A percentile compares a stretch with the other conserved stretches of the same genome.
Conservation (phyloP, 2,888 invertebrate genomes). For the Chromoteleia sp. region DNA sequence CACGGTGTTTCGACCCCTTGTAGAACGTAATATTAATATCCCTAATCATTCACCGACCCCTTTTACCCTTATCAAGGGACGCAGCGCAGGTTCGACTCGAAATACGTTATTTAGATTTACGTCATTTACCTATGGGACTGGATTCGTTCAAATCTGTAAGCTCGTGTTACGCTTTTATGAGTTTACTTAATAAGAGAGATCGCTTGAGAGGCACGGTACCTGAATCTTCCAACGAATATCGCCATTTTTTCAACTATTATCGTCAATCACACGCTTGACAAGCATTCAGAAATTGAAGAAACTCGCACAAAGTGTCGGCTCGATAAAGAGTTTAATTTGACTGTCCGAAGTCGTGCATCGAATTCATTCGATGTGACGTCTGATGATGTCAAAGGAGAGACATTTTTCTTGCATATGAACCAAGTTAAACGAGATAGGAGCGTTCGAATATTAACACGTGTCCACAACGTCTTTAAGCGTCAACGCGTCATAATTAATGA, state of each 20-base stretch:
- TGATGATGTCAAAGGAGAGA: constrained; percentile 48
- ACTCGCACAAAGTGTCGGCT: constrained; percentile 47
- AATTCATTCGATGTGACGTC: constrained; percentile 55
- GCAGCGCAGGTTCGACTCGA: constrained; percentile 78
- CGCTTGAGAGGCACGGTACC: constrained; percentile 26
- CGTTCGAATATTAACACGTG: constrained; percentile 58
- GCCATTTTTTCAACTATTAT: constrained; percentile 33
- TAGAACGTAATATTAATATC: constrained; percentile 82
- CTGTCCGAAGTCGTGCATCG: constrained; percentile 29
- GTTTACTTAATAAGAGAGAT: constrained; percentile 77
- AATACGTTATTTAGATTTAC: constrained; percentile 83
- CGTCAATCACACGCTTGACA: constrained; percentile 56
- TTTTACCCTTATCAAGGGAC: constrained; percentile 83
- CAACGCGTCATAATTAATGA: constrained; percentile 74
- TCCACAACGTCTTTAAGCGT: constrained; percentile 62
- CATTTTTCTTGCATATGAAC: constrained; percentile 57
- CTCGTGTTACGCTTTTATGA: constrained; percentile 76
- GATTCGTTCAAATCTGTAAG: constrained; percentile 77
- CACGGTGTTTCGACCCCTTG: constrained; percentile 80
- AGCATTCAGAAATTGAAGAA: constrained; percentile 50
- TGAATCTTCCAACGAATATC: background rate
- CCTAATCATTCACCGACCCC: constrained; percentile 84
- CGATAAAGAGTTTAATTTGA: constrained; percentile 63
- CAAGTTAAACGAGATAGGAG: constrained; percentile 36
- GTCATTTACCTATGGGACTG: constrained; percentile 79